Percentiles rank a stretch among this genome's conserved stretches.
phyloP scores from a whole-genome alignment of 1,140 invertebrate genomes.

The Mizuhopecten yessoensis region DNA sequence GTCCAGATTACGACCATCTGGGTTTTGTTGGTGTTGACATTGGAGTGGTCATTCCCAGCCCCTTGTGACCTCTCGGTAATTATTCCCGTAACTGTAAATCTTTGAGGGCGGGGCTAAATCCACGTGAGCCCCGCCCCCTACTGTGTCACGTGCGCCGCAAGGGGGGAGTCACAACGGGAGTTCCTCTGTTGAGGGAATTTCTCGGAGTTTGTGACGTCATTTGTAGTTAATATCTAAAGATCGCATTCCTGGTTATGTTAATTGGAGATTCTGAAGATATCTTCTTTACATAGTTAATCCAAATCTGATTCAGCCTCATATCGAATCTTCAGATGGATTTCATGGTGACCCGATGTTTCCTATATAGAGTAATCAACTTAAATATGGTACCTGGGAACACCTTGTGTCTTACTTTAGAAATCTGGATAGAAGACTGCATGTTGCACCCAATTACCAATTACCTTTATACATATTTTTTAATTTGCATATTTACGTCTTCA shows the following conservation, averaged over 20 bases:
- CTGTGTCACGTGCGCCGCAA: neutral
- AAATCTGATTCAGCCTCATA: neutral
- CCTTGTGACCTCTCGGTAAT: neutral
- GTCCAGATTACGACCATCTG: neutral
- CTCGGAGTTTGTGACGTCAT: neutral
- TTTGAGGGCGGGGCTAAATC: neutral
- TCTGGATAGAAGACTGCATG: too few relatives aligned
- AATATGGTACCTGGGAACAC: too few relatives aligned
- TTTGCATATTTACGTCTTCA: too few relatives aligned
- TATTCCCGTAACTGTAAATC: neutral
- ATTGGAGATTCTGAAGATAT: neutral
- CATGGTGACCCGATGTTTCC: too few relatives aligned
- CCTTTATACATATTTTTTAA: too few relatives aligned
- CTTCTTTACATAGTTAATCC: neutral
- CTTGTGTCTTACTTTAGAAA: too few relatives aligned
- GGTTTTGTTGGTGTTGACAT: neutral
- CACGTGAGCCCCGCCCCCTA: conserved; percentile 1
- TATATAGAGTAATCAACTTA: too few relatives aligned
- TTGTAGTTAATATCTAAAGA: neutral
- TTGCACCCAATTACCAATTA: too few relatives aligned
- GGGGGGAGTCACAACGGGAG: neutral
- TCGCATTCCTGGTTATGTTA: neutral
- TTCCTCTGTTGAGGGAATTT: neutral
- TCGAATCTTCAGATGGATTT: too few relatives aligned
- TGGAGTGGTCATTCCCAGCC: neutral